Evolutionary conservation across 92 coral and sea anemone genomes (phyloP), one percentile per base, ranked within the genome.

Genomic region (Parazoanthus swiftii): DNA sequence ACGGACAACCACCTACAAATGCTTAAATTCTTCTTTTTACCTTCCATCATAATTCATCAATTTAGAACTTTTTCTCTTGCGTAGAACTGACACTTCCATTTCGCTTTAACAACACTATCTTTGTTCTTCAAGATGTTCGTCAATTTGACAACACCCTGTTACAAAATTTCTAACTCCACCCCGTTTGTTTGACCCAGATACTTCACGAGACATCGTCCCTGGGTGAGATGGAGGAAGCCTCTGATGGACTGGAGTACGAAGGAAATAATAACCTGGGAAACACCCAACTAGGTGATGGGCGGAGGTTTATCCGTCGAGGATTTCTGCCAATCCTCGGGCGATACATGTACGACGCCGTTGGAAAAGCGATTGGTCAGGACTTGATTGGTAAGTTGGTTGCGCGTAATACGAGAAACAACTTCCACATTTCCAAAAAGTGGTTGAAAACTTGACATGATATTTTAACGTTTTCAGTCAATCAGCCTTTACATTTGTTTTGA

Each of bases 281-380:
- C 78, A 78, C 78, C 71, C 75, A 39, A 0, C 71, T 71, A 43
- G 85, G 82, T 15, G 93, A 93, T 77, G 92, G 85, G 15, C 79
- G 86, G 63, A 93, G 73, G 87, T 91, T 73, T 72, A 85, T 70
- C 63, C 66, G 94, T 77, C 89, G 95, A 21, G 95, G 95, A 59
- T 82, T 93, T 10, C 77, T 93, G 15, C 95, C 95, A 29, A 71
- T 93, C 20, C 38, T 81, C 26, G 94, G 95, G n/a, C 88, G 87
- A 21, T 80, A 85, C 68, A 89, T 93, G 92, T 93, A 89, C 76
- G 65, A 77, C 29, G 81, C 89, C n/a, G 90, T 88, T 7, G 86
- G 85, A 56, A 81, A 83, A 1, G 82, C 88, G 7, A 85, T 93
- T 25, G 46, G 81, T 5, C 73, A 74, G 33, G 78, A 88, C 26